Base-by-base conservation (phyloP, 1,140 invertebrate species). In the Matsumurasca onukii region DNA sequence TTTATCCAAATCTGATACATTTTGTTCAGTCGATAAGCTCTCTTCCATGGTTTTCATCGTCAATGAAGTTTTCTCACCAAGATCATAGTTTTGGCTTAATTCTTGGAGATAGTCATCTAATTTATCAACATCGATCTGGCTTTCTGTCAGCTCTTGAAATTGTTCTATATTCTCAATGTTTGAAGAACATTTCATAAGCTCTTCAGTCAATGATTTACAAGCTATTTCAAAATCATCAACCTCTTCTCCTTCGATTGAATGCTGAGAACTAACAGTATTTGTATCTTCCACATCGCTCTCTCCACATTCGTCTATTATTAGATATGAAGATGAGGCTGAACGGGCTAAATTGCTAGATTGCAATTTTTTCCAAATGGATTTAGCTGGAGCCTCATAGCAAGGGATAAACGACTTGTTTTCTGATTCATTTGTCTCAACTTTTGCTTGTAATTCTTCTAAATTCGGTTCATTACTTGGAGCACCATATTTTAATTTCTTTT, bases 161-260 rank as follows among this genome's bases (percentile, higher is more conserved):
- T 59, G 55, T 29, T 59, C 55, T 24, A 59, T 12, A 25, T 22
- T 59, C n/a, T 59, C 55, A 29, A 59, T 59, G n/a, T 59, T 25
- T 5, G 55, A 59, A 5, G 55, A 59, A 27, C 55, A 27, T 29
- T 59, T 59, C 55, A 25, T 27, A 2, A 59, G 15, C 9, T 25
- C 55, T 29, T 59, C 55, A 9, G 55, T 59, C 24, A 59, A 59
- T 5, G 55, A 59, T 29, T 59, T 13, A 29, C 25, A 59, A 3
- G 55, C 55, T 59, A 59, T 29, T 27, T 59, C 55, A 59, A 59
- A 59, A 9, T 59, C 55, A 59, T 59, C 55, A 12, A n/a, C 2
- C 24, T 9, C 30, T 27, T 13, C 3, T 12, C 24, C 24, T 27
- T 59, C 55, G 15, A 22, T 25, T 27, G 12, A 22, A 9, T 59